Evolutionary conservation across 1,140 invertebrate genomes (phyloP).

Genomic region (Patella vulgata): DNA sequence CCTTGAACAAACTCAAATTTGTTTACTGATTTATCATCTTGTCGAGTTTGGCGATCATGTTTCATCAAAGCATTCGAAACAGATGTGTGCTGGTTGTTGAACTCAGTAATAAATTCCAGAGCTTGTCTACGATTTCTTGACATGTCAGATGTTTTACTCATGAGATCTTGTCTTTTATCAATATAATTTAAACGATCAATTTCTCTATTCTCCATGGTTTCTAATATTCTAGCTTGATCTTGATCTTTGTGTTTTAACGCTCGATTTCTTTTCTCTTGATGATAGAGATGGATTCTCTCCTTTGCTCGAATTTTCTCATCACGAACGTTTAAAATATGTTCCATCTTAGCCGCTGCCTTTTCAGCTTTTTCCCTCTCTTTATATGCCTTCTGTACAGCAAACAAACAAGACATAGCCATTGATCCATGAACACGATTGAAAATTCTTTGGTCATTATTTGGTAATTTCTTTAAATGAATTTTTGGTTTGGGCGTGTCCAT

Average conservation of each 20-base stretch:
- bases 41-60: slow-evolving; percentile 56
- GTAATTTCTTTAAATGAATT: slow-evolving; percentile 29
- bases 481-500: slow-evolving; percentile 33
- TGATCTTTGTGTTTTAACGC: slow-evolving; percentile 47
- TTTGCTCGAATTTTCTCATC: slow-evolving; percentile 57
- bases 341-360: slow-evolving; percentile 51
- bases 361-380: slow-evolving; percentile 59
- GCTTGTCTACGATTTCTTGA: slow-evolving; percentile 46
- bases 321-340: slow-evolving; percentile 51
- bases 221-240: slow-evolving; percentile 43
- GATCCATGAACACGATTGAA: slow-evolving; percentile 59
- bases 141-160: slow-evolving; percentile 43
- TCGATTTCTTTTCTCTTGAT: slow-evolving; percentile 52
- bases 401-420: slow-evolving; percentile 62
- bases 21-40: slow-evolving; percentile 37
- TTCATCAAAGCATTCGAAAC: slow-evolving; percentile 62
- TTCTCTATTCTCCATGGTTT: slow-evolving; percentile 51
- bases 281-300: slow-evolving; percentile 53
- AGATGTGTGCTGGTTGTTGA: slow-evolving; percentile 63
- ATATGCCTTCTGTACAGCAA: slow-evolving; percentile 64
- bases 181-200: slow-evolving; percentile 49
- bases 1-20: slow-evolving; percentile 38
- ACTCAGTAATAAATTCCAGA: slow-evolving; percentile 56
- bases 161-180: slow-evolving; percentile 51
- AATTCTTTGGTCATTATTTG: slow-evolving; percentile 53